phyloP scores from a whole-genome alignment of 1,140 invertebrate genomes.

The Drosophila tsacasi region DNA sequence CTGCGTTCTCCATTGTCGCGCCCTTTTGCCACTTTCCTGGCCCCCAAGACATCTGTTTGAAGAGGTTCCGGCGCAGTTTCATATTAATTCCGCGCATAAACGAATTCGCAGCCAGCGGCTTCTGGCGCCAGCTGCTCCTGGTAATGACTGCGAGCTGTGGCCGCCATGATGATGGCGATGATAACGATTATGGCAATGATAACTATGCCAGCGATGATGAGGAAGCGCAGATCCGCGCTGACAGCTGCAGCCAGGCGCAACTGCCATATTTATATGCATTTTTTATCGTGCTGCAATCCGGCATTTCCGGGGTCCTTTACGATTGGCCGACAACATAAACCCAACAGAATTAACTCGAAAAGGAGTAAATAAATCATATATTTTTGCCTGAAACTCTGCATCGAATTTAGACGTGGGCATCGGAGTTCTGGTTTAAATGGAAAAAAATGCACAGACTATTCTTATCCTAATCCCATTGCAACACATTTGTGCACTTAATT shows the following conservation, averaged over 20 bases:
- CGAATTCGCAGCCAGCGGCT: slow-evolving; percentile 56
- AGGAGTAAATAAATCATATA: slow-evolving; percentile 12
- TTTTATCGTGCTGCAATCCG: slow-evolving; percentile 3
- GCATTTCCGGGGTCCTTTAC: background rate
- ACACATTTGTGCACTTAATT: slow-evolving; percentile 40
- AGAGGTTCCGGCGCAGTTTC: slow-evolving; percentile 19
- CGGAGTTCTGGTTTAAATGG: background rate
- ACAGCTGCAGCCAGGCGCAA: slow-evolving; percentile 14
- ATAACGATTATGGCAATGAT: slow-evolving; percentile 18
- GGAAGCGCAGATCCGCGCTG: slow-evolving; percentile 1
- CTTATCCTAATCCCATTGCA: slow-evolving; percentile 5
- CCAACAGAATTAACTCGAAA: slow-evolving; percentile 1
- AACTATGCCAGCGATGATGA: slow-evolving; percentile 21
- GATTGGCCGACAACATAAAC: background rate
- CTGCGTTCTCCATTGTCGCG: background rate
- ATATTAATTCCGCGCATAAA: slow-evolving; percentile 53
- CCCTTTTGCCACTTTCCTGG: background rate
- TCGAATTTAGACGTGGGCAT: background rate
- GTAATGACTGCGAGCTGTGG: slow-evolving; percentile 55
- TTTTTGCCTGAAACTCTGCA: background rate
- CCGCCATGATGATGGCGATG: slow-evolving; percentile 22
- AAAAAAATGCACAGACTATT: background rate
- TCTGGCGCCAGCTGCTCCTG: slow-evolving; percentile 30
- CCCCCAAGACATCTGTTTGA: background rate
- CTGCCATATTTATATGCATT: slow-evolving; percentile 31